Evolutionary conservation across 2,888 invertebrate genomes (phyloP), one percentile per base, ranked within the genome.

Genomic region (Clostera curtula): DNA sequence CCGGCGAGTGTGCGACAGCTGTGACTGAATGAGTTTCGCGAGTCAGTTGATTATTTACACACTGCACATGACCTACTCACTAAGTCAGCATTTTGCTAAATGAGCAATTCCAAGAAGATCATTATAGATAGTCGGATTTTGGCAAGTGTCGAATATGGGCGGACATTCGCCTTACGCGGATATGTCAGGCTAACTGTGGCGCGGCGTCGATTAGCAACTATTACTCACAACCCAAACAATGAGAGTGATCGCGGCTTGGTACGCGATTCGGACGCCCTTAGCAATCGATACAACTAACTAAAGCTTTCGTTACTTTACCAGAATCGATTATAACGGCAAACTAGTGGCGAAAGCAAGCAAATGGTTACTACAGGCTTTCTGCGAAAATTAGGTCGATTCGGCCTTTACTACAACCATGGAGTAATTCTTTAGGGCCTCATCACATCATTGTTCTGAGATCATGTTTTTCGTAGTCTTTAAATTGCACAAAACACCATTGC

Each of bases 161-260:
- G 51, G 66, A 72, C 79, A 71, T 60, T 71, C 72, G 65, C 53
- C 57, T 58, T 32, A 54, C 59, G 56, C 68, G 70, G 65, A 60
- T 61, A 57, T 62, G 56, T 49, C 42, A 45, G 60, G 49, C 36
- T 49, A 53, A 77, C 76, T 76, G 75, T 68, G 54, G 55, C 40
- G 34, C 35, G 55, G 60, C 52, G 71, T 70, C 61, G 56, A 72
- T 69, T 76, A 65, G 75, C 75, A 76, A 75, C 77, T 46, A 63
- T 66, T 70, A 63, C 62, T 69, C 57, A 56, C 61, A 47, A 66
- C 62, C 64, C 76, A 80, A 80, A 80, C 80, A 83, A 77, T 79
- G 69, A 69, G 82, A 63, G 75, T 71, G 72, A 68, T 83, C 79
- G 69, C 80, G 55, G 71, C 60, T 65, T 77, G 82, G 80, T 79